Evolutionary conservation across 2,888 invertebrate species (phyloP), one percentile per base, ranked within the genome.

Genomic region (Anoplius nigerrimus): DNA sequence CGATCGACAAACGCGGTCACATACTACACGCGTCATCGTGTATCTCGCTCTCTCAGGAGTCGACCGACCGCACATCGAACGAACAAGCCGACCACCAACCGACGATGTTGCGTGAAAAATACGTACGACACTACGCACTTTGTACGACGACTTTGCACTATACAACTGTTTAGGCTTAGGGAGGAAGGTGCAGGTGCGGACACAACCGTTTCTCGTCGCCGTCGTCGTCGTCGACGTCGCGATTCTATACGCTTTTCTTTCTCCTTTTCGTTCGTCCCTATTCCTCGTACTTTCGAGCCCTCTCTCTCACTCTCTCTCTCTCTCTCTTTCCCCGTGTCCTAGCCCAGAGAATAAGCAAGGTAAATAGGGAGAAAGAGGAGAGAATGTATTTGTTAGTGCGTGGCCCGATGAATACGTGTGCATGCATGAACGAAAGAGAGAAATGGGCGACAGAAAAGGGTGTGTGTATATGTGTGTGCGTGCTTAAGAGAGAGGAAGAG

Each of bases 121-220:
- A 54, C 53, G 52, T 62, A 27, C 62, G 72, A 62, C 72, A 71
- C 69, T 72, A 45, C 64, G 57, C 77, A 74, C 79, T 70, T 56
- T 45, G 58, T 54, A 62, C 69, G 74, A 56, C 65, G 57, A 22
- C 11, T 34, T 34, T 34, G 6, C 58, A 69, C 75, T 70, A 42
- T 72, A 69, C 55, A 74, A 71, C 69, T 70, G 74, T 76, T 77
- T 79, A 62, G 64, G 62, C 65, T 74, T 72, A n/a, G 52, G n/a
- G 53, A 45, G 18, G 51, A 21, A 61, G 61, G 68, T 64, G 73
- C 75, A 81, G 78, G 77, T 82, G 46, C 69, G 71, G 68, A 63
- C 71, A 73, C 64, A 69, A 66, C 58, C 71, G 74, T 63, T 66
- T 67, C 66, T 73, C 21, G 15, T 57, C 21, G 21, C 21, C 57